Conservation (phyloP, 2,888 invertebrate genomes). For the Protodeltote pygarga region DNA sequence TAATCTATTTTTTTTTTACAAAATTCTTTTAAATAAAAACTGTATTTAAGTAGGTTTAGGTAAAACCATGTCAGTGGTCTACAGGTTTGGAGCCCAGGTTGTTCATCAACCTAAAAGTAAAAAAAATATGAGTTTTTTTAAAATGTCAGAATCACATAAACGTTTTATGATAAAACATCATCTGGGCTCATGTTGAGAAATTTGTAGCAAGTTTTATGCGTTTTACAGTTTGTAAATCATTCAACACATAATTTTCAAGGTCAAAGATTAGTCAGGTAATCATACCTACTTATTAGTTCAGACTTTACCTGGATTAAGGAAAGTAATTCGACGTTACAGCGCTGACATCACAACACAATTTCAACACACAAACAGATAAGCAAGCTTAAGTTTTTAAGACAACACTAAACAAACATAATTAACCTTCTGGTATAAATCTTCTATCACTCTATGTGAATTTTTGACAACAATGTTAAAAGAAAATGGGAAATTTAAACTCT, state of each 20-base stretch:
- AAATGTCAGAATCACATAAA: too few relatives aligned
- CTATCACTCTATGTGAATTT: conserved; percentile 34
- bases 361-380: conserved; percentile 44
- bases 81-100: too few relatives aligned
- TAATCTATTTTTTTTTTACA: too few relatives aligned
- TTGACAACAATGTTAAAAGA: background rate
- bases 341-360: conserved; percentile 47
- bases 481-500: background rate
- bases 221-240: background rate
- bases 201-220: too few relatives aligned
- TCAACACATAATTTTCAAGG: too few relatives aligned
- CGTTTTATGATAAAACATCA: too few relatives aligned
- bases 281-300: conserved; percentile 4
- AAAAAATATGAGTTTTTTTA: too few relatives aligned
- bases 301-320: conserved; percentile 28
- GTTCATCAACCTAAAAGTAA: too few relatives aligned
- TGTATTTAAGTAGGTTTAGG: too few relatives aligned
- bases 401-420: conserved; percentile 31
- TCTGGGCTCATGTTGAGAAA: too few relatives aligned
- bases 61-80: too few relatives aligned
- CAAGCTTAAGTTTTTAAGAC: conserved; percentile 32
- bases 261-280: background rate
- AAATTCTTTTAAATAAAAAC: too few relatives aligned
- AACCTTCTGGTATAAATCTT: conserved; percentile 32
- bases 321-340: conserved; percentile 26